Evolutionary conservation across 2,888 invertebrate species (phyloP).

Genomic region (Sesia apiformis): DNA sequence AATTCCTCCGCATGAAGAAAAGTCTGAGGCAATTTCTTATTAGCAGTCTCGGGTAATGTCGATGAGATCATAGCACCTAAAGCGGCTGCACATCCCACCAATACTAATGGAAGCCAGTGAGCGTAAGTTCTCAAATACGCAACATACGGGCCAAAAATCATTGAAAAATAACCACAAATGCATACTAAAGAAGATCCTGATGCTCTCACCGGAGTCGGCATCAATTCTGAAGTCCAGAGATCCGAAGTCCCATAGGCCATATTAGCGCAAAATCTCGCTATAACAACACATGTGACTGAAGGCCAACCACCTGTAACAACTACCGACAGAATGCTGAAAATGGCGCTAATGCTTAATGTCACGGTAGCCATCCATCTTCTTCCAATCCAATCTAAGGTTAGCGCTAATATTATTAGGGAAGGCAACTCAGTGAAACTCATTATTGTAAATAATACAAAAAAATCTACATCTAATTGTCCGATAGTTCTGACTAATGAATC

Average conservation of each 20-base stretch:
- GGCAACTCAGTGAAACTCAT: constrained; percentile 8
- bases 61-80: constrained; percentile 4
- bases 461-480: constrained; percentile 5
- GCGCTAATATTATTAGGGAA: constrained; percentile 5
- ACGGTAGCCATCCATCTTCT: constrained; percentile 5
- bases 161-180: constrained; percentile 4
- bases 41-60: constrained; percentile 7
- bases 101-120: constrained; percentile 5
- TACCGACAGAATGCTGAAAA: constrained; percentile 5
- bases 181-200: constrained; percentile 5
- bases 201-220: constrained; percentile 7
- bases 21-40: constrained; percentile 4
- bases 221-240: constrained; percentile 8
- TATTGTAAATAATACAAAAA: constrained; percentile 8
- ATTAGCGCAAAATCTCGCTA: constrained; percentile 7
- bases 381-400: constrained; percentile 7
- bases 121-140: constrained; percentile 4
- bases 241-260: constrained; percentile 5
- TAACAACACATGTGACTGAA: constrained; percentile 6
- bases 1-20: not conserved
- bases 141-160: constrained; percentile 6
- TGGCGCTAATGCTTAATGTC: not conserved
- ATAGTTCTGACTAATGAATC: constrained; percentile 8
- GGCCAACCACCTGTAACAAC: constrained; percentile 7
- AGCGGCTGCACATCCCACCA: constrained; percentile 3